Evolutionary conservation across 2,113 vertebrate genomes (phyloP).

Genomic region (Budorcas taxicolor): DNA sequence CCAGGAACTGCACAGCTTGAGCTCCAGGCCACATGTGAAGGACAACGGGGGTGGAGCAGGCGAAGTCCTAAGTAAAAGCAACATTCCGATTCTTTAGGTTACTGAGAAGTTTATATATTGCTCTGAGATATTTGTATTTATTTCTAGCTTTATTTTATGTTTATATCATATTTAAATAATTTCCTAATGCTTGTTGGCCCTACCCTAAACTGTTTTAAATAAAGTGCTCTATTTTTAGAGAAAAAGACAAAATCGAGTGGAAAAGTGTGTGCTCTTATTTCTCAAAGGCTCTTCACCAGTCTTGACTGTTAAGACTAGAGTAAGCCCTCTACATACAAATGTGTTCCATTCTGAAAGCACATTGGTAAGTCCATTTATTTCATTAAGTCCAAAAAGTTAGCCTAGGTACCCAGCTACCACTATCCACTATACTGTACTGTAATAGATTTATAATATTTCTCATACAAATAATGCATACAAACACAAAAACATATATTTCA

Average conservation of each 20-base stretch:
- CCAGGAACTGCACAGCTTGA: fast-evolving
- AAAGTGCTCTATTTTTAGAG: constrained; percentile 60
- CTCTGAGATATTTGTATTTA: constrained; percentile 15
- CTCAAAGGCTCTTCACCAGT: neutral
- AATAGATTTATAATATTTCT: neutral
- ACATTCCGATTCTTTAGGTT: neutral
- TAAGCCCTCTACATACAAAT: neutral
- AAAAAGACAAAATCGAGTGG: neutral
- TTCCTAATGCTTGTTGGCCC: neutral
- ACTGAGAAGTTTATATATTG: neutral
- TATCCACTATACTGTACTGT: neutral
- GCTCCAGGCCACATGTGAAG: neutral
- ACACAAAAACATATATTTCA: neutral
- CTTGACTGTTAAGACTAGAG: neutral
- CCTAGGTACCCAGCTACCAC: neutral
- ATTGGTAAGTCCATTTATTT: neutral
- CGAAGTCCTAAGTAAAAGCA: neutral
- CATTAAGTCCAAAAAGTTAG: neutral
- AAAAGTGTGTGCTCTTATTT: neutral
- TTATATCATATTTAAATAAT: constrained; percentile 39
- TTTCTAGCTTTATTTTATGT: constrained; percentile 12
- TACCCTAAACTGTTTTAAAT: constrained; percentile 35
- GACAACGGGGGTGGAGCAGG: fast-evolving
- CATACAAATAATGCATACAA: neutral
- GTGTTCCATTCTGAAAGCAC: neutral